Conservation (phyloP, 37 sponge, comb jelly and placozoan genomes). For the Lycopodina hypogea region DNA sequence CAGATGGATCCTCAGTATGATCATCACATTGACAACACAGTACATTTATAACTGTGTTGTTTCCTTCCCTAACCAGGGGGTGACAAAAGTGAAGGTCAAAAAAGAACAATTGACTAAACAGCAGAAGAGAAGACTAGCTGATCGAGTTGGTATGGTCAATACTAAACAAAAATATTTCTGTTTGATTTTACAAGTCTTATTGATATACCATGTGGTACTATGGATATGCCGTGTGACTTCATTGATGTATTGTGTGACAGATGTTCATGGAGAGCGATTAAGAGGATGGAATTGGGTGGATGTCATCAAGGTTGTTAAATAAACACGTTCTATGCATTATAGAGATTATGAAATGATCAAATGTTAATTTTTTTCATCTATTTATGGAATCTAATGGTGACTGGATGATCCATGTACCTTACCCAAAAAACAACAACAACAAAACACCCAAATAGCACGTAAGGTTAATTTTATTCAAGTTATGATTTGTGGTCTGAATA, state of each 20-base stretch:
- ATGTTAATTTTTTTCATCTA: too few relatives aligned
- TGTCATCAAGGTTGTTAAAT: conserved; percentile 67
- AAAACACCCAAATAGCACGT: too few relatives aligned
- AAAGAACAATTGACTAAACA: conserved; percentile 73
- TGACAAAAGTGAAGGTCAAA: conserved; percentile 27
- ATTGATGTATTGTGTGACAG: conserved; percentile 10
- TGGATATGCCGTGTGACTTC: too few relatives aligned
- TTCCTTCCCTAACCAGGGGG: not conserved
- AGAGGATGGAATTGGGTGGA: conserved; percentile 95
- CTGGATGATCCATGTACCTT: too few relatives aligned
- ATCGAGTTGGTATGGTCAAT: conserved; percentile 45
- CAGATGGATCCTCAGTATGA: not conserved
- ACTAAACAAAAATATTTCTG: too few relatives aligned
- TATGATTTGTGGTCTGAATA: too few relatives aligned
- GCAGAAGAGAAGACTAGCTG: conserved; percentile 79
- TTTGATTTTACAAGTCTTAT: not conserved
- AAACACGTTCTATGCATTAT: too few relatives aligned
- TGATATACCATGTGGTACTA: not conserved
- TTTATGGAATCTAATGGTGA: too few relatives aligned
- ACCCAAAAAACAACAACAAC: too few relatives aligned
- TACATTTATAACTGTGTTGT: not conserved
- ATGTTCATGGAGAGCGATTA: conserved; percentile 73
- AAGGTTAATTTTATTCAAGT: conserved; percentile 10
- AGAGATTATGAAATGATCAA: too few relatives aligned
- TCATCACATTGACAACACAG: too few relatives aligned